Evolutionary conservation across 2,888 invertebrate genomes (phyloP).

Genomic region (Unio delphinus): DNA sequence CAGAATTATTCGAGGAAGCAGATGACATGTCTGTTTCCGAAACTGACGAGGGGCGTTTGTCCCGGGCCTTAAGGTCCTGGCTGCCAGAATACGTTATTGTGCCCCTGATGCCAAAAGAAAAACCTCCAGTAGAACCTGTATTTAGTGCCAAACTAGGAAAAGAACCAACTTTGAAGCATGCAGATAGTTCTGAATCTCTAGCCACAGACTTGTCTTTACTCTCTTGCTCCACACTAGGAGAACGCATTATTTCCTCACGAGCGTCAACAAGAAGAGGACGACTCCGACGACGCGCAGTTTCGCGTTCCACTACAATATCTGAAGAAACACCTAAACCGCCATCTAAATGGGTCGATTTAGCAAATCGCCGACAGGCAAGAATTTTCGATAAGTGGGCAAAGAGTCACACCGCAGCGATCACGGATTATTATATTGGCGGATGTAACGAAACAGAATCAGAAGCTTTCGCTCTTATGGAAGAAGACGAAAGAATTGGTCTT

Average conservation of each 20-base stretch:
- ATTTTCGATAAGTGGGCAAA: conserved; percentile 42
- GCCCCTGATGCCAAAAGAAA: conserved; percentile 38
- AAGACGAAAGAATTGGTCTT: conserved; percentile 38
- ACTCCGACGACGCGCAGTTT: background rate
- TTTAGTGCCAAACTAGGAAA: conserved; percentile 52
- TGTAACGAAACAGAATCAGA: conserved; percentile 36
- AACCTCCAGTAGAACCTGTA: conserved; percentile 40
- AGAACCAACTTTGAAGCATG: conserved; percentile 26
- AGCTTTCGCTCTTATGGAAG: conserved; percentile 35
- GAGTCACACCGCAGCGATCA: conserved; percentile 23
- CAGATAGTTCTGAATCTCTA: conserved; percentile 52
- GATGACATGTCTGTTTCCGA: conserved; percentile 11
- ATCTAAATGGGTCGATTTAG: conserved; percentile 45
- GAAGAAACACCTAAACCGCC: background rate
- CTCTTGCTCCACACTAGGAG: conserved; percentile 35
- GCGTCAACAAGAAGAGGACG: conserved; percentile 18
- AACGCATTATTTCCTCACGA: conserved; percentile 15
- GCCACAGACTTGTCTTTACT: conserved; percentile 50
- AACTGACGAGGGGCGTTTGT: conserved; percentile 47
- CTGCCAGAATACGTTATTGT: conserved; percentile 47
- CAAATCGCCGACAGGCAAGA: conserved; percentile 20
- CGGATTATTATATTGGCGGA: conserved; percentile 12
- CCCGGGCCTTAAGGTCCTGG: conserved; percentile 50
- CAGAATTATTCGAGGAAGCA: conserved; percentile 18
- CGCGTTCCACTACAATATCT: background rate